These are phyloP conservation scores for Pollachius pollachius DNA, from an alignment of 2,113 vertebrate species.

Conservation along the genomic window DNA sequence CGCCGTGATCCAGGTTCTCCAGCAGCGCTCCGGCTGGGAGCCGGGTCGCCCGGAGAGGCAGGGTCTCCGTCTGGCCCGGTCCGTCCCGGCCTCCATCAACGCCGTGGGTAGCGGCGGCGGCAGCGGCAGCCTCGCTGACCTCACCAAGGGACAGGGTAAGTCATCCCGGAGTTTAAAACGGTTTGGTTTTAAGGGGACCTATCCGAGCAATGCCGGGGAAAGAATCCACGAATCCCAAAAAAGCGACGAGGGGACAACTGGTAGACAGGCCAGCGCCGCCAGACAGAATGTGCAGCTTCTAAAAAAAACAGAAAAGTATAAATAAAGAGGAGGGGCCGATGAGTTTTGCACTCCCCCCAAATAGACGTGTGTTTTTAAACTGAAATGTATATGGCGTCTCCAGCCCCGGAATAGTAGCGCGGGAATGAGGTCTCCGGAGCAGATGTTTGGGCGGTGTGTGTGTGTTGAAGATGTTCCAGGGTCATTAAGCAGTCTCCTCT, in stretches of 20 bases:
- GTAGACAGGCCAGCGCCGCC: constrained; percentile 39
- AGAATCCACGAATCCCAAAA: constrained; percentile 23
- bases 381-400: constrained; percentile 63
- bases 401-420: constrained; percentile 68
- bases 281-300: constrained; percentile 61
- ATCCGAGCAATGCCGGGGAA: constrained; percentile 5
- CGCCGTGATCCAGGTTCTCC: constrained; percentile 91
- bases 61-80: constrained; percentile 83
- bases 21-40: constrained; percentile 87
- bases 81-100: constrained; percentile 83
- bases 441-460: constrained; percentile 49
- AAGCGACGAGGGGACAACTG: constrained; percentile 59
- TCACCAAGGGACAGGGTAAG: constrained; percentile 63
- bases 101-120: constrained; percentile 27
- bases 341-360: constrained; percentile 40
- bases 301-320: constrained; percentile 42
- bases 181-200: neutral
- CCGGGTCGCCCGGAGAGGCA: constrained; percentile 76
- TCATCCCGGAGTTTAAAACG: constrained; percentile 15
- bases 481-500: constrained; percentile 53
- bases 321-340: constrained; percentile 22
- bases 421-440: constrained; percentile 43
- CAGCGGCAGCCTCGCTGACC: constrained; percentile 1
- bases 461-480: constrained; percentile 32
- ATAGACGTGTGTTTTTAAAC: constrained; percentile 60